Evolutionary conservation across 2,113 vertebrate genomes (phyloP).

Genomic region (Gymnogyps californianus): DNA sequence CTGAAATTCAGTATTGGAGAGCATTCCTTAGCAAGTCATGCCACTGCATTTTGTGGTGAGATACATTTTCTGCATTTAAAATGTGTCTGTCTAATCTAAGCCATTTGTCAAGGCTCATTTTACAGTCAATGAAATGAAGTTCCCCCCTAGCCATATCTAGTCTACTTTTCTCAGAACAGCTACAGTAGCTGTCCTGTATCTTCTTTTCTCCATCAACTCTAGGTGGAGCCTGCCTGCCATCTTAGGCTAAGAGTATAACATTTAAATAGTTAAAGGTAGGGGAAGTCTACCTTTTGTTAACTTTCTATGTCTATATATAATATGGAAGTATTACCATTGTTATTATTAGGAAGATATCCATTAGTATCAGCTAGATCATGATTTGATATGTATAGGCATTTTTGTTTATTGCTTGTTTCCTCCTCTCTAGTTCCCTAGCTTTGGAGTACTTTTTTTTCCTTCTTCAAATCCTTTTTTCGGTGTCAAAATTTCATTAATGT

Average conservation of each 20-base stretch:
- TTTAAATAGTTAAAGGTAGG: not conserved
- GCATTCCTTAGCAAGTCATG: not conserved
- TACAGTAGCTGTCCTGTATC: not conserved
- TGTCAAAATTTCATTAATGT: not conserved
- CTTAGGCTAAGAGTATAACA: not conserved
- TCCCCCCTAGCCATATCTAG: not conserved
- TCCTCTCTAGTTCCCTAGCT: not conserved
- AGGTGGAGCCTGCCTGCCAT: not conserved
- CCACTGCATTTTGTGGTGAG: not conserved
- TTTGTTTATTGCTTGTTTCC: not conserved
- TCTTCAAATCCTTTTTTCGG: not conserved
- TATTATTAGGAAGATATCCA: not conserved
- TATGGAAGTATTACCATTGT: not conserved
- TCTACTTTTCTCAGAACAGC: not conserved
- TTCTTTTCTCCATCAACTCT: not conserved
- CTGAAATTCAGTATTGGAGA: not conserved
- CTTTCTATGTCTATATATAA: not conserved
- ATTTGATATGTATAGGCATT: not conserved
- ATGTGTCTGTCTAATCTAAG: not conserved
- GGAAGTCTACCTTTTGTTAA: not conserved
- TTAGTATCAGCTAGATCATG: not conserved
- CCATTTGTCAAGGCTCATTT: not conserved
- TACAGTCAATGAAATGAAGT: not conserved
- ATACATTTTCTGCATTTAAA: not conserved
- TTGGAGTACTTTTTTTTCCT: not conserved